A percentile compares a stretch with the other conserved stretches of the same genome.
Conservation (phyloP, 2,113 vertebrate species). For the Nycticorax nycticorax region DNA sequence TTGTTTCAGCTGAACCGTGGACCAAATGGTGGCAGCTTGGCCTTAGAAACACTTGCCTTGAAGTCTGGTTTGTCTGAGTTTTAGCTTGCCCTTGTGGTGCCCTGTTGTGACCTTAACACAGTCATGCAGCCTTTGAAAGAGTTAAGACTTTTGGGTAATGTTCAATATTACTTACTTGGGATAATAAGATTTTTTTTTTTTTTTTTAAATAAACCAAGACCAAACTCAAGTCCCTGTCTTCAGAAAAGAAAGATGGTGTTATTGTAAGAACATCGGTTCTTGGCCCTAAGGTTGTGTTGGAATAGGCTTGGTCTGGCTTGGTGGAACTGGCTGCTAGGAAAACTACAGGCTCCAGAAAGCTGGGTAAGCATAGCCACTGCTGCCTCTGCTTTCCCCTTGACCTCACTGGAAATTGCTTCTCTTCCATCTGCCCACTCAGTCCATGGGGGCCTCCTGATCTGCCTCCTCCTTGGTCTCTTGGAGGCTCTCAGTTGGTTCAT, state of each 20-base stretch:
- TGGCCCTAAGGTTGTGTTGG: background rate
- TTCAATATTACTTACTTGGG: background rate
- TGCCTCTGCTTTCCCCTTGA: background rate
- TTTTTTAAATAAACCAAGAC: background rate
- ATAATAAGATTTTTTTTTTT: background rate
- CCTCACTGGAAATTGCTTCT: background rate
- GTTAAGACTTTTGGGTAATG: background rate
- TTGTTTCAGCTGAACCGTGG: background rate
- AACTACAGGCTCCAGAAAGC: background rate
- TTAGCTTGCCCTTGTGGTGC: background rate
- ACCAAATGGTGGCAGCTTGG: background rate
- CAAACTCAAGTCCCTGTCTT: background rate
- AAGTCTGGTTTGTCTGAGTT: background rate
- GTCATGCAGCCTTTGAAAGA: background rate
- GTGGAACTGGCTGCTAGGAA: background rate
- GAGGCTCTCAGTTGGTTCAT: background rate
- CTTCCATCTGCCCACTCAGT: background rate
- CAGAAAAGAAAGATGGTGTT: background rate
- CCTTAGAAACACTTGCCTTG: background rate
- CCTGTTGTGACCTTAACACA: background rate
- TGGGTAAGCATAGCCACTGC: background rate
- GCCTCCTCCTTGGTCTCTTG: background rate
- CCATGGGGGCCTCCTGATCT: background rate
- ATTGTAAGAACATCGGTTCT: background rate
- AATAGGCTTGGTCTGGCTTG: background rate